These are phyloP conservation scores for Halcyon smyrnensis DNA, from an alignment of 2,797 vertebrate species.

Conservation along the genomic window DNA sequence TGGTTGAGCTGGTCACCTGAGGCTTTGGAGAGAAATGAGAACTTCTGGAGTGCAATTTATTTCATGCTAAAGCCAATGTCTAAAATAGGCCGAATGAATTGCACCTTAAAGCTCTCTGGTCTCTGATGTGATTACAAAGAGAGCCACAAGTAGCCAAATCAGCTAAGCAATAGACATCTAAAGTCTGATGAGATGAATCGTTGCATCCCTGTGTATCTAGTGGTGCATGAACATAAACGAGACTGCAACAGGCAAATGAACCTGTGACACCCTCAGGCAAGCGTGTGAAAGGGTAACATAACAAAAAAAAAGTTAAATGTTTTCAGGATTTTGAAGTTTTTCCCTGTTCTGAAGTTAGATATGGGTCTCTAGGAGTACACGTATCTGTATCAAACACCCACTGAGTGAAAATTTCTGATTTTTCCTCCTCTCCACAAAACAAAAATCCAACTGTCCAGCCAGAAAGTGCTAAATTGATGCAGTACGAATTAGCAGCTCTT, in stretches of 20 bases:
- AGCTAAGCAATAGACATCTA: not conserved
- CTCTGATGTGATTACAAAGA: not conserved
- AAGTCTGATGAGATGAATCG: not conserved
- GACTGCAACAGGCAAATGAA: not conserved
- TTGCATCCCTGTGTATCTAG: not conserved
- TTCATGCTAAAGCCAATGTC: not conserved
- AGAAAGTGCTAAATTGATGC: not conserved
- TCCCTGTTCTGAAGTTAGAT: not conserved
- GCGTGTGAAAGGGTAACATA: not conserved
- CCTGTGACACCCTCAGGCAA: not conserved
- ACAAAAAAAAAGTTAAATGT: not conserved
- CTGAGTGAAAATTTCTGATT: not conserved
- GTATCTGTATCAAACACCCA: not conserved
- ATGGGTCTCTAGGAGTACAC: not conserved
- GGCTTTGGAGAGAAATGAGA: not conserved
- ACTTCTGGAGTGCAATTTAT: not conserved
- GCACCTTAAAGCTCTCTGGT: not conserved
- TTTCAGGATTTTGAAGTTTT: not conserved
- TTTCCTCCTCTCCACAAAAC: not conserved
- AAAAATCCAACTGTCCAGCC: not conserved
- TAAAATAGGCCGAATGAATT: slow-evolving; percentile 16
- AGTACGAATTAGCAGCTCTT: not conserved
- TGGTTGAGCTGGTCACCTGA: not conserved
- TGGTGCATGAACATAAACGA: not conserved
- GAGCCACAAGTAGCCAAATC: not conserved